A percentile compares a stretch with the other conserved stretches of the same genome.
Conservation (phyloP, 1,140 invertebrate species). For the Tetramorium parvispinum region DNA sequence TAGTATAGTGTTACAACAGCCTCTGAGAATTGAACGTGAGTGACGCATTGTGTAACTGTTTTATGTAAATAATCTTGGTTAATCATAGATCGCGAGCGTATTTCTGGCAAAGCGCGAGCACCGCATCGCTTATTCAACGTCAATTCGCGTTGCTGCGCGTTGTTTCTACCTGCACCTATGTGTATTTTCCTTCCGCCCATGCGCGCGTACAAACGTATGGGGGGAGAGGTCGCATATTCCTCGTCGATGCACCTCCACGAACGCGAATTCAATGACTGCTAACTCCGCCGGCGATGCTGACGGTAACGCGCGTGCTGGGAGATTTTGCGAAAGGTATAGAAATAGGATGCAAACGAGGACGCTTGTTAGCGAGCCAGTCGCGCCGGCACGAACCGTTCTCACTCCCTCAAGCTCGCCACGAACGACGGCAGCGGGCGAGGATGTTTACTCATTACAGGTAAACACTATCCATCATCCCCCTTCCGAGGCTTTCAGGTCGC, state of each 20-base stretch:
- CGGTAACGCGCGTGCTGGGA: conserved; percentile 51
- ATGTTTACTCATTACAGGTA: conserved; percentile 77
- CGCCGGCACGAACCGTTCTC: conserved; percentile 51
- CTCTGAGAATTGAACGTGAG: background rate
- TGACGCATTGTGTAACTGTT: background rate
- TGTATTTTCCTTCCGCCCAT: background rate
- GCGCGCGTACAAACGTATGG: too few relatives aligned
- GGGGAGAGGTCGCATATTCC: background rate
- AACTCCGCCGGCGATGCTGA: conserved; percentile 17
- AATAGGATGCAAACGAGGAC: conserved; percentile 75
- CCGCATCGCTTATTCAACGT: conserved; percentile 42
- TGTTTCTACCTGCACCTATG: background rate
- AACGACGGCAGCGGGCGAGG: conserved; percentile 50
- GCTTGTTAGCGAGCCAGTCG: conserved; percentile 71
- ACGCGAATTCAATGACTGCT: conserved; percentile 60
- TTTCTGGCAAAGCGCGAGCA: background rate
- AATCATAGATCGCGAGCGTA: conserved; percentile 3
- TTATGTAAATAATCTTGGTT: background rate
- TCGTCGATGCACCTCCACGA: background rate
- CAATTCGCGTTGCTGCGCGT: background rate
- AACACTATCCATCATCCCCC: conserved; percentile 76
- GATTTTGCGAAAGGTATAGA: conserved; percentile 65
- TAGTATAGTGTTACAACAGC: background rate
- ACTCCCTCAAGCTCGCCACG: conserved; percentile 17
- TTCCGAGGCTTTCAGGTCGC: conserved; percentile 27